Percentiles rank a stretch among this genome's conserved stretches.
phyloP scores from a whole-genome alignment of 2,888 invertebrate genomes.

The Liodrosophila aerea region DNA sequence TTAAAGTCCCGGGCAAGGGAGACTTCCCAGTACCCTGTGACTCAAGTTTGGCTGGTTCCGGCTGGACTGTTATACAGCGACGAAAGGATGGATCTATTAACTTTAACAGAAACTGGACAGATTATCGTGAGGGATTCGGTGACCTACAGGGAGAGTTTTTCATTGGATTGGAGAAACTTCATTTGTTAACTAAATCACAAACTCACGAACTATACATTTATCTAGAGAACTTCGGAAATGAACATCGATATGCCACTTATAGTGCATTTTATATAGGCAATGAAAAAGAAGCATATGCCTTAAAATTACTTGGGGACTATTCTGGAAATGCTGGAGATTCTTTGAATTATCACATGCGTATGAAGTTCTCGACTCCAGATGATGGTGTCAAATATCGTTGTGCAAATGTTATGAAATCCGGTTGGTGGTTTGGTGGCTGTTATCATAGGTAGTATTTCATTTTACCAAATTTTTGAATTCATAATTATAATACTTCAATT shows the following conservation, averaged over 20 bases:
- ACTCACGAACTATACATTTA: constrained; percentile 85
- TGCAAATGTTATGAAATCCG: constrained; percentile 86
- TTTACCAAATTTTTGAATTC: too few species aligned
- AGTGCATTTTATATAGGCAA: constrained; percentile 86
- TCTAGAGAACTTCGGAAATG: constrained; percentile 85
- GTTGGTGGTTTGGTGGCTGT: constrained; percentile 89
- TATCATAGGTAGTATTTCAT: constrained; percentile 84
- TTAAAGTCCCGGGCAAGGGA: constrained; percentile 8
- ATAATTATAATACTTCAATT: not conserved
- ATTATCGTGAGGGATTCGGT: constrained; percentile 87
- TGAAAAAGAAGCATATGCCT: constrained; percentile 85
- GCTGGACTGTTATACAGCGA: constrained; percentile 87
- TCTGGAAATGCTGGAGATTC: constrained; percentile 87
- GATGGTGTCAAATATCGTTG: constrained; percentile 88
- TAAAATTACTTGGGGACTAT: constrained; percentile 86
- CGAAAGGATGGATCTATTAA: constrained; percentile 86
- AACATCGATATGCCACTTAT: constrained; percentile 85
- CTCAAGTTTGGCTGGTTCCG: constrained; percentile 84
- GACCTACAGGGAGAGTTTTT: constrained; percentile 87
- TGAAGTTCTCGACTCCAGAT: constrained; percentile 87
- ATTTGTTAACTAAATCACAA: constrained; percentile 80
- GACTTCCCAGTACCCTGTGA: constrained; percentile 84
- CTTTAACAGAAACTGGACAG: constrained; percentile 86
- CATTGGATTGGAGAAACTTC: constrained; percentile 86
- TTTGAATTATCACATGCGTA: constrained; percentile 86